Evolutionary conservation across 2,888 invertebrate species (phyloP).

Genomic region (Halictus ligatus): DNA sequence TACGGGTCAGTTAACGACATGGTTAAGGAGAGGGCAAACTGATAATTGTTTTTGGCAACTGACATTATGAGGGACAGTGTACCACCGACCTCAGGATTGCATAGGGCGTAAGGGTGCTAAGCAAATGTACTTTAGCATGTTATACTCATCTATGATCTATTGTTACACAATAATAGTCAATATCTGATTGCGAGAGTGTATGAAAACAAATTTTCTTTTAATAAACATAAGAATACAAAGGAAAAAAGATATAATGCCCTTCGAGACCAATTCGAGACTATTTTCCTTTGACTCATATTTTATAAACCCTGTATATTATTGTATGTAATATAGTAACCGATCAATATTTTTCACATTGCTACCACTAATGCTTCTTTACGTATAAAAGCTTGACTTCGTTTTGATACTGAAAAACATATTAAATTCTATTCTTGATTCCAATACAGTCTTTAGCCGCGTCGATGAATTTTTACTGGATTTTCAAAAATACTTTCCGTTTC

Average conservation of each 20-base stretch:
- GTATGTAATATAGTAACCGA: not conserved
- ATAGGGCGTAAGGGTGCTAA: not conserved
- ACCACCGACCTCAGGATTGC: not conserved
- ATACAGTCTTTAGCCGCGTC: not conserved
- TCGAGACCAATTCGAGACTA: too few species aligned
- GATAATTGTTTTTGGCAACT: not conserved
- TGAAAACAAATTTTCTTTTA: not conserved
- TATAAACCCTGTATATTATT: not conserved
- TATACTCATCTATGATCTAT: not conserved
- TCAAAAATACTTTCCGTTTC: not conserved
- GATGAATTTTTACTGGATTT: not conserved
- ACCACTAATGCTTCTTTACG: not conserved
- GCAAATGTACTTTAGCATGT: not conserved
- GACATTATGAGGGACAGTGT: not conserved
- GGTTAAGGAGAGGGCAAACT: not conserved
- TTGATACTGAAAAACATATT: not conserved
- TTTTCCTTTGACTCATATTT: too few species aligned
- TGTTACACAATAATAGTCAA: not conserved
- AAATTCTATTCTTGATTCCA: too few species aligned
- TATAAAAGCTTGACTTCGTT: not conserved
- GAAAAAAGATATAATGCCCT: too few species aligned
- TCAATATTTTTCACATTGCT: not conserved
- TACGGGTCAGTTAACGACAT: not conserved
- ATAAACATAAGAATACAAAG: too few species aligned
- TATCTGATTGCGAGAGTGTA: not conserved